Percentiles rank a stretch among this genome's conserved stretches.
Conservation (phyloP, 2,113 vertebrate genomes). For the Callaeas wilsoni region DNA sequence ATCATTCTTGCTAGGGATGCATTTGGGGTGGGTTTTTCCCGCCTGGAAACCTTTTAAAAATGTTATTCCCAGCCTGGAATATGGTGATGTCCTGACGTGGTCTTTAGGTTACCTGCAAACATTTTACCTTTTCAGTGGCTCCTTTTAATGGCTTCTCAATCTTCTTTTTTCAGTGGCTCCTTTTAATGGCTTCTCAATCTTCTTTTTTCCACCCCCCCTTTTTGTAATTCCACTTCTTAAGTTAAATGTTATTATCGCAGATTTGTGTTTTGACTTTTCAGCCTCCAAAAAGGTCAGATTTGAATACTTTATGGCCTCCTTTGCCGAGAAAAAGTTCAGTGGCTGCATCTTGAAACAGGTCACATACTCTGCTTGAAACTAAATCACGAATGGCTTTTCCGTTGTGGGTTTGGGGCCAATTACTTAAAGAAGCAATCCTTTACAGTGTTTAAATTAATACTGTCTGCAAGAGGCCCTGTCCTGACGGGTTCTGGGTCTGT, state of each 20-base stretch:
- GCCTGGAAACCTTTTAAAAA: neutral
- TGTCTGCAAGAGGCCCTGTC: neutral
- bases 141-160: neutral
- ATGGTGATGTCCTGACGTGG: neutral
- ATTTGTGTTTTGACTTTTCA: neutral
- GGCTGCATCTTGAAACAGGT: neutral
- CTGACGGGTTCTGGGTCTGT: rapidly evolving
- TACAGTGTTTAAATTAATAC: neutral
- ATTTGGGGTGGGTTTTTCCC: rapidly evolving
- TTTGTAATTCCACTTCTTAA: neutral
- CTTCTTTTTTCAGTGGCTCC: neutral
- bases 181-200: neutral
- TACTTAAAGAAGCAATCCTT: neutral
- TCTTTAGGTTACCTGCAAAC: neutral
- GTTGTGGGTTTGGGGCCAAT: neutral
- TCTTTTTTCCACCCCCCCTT: neutral
- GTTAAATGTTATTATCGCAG: neutral
- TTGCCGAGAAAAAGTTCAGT: neutral
- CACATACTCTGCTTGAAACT: neutral
- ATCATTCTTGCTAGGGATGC: neutral
- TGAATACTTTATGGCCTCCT: neutral
- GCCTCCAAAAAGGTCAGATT: neutral
- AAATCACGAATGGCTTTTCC: neutral
- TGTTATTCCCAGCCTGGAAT: neutral
- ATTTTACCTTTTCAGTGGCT: neutral